Percentiles rank a stretch among this genome's conserved stretches.
Evolutionary conservation across 2,888 invertebrate species (phyloP).

Genomic region (Zaprionus obscuricornis): DNA sequence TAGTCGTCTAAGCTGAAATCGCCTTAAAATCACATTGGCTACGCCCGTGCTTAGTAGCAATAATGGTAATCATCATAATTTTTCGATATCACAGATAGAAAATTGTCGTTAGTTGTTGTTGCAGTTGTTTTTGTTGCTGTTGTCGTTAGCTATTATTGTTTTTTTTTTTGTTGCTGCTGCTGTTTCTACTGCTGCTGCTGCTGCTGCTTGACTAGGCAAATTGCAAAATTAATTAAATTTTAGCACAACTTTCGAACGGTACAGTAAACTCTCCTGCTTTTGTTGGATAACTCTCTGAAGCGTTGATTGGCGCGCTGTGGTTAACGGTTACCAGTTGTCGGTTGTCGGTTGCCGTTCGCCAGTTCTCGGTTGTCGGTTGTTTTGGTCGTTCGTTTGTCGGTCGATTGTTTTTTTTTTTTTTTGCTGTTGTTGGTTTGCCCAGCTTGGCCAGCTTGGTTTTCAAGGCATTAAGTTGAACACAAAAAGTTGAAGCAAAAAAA

Average conservation of each 20-base stretch:
- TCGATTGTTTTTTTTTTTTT: no score
- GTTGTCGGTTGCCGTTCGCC: slow-evolving; percentile 8
- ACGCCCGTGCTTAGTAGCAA: slow-evolving; percentile 68
- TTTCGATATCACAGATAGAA: slow-evolving; percentile 58
- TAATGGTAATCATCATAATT: slow-evolving; percentile 73
- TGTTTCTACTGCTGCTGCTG: slow-evolving; percentile 7
- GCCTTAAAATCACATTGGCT: slow-evolving; percentile 72
- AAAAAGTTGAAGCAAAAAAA: slow-evolving; percentile 13
- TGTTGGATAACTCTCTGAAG: slow-evolving; percentile 59
- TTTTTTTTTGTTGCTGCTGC: neutral
- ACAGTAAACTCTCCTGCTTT: slow-evolving; percentile 45
- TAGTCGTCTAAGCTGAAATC: slow-evolving; percentile 61
- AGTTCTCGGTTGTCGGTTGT: slow-evolving; percentile 4
- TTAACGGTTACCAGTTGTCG: slow-evolving; percentile 49
- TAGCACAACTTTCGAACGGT: slow-evolving; percentile 70
- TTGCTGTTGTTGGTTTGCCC: slow-evolving; percentile 13
- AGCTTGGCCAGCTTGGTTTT: slow-evolving; percentile 29
- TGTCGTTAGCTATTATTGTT: neutral
- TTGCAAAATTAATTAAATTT: slow-evolving; percentile 77
- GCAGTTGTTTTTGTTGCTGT: neutral
- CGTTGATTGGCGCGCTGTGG: slow-evolving; percentile 72
- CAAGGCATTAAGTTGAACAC: slow-evolving; percentile 18
- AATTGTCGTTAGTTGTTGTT: slow-evolving; percentile 39
- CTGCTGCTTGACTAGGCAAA: slow-evolving; percentile 60
- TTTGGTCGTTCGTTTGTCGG: slow-evolving; percentile 8